phyloP scores from a whole-genome alignment of 2,113 vertebrate species.

The Strigops habroptila region DNA sequence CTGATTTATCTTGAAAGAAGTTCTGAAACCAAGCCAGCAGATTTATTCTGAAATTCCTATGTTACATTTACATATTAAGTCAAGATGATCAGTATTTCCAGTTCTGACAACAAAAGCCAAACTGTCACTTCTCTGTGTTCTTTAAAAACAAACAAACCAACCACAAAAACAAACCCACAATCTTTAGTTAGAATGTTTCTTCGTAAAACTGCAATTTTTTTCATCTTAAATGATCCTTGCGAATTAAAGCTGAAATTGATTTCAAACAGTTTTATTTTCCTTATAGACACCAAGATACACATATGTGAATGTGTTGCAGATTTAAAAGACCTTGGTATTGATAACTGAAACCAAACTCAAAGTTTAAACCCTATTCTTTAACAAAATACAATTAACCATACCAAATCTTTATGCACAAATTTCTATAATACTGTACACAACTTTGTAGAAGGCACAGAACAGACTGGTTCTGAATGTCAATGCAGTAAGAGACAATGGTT shows the following conservation, averaged over 20 bases:
- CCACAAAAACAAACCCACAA: not conserved
- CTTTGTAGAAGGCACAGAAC: not conserved
- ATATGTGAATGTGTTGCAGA: not conserved
- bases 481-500: not conserved
- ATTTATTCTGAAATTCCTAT: not conserved
- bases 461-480: not conserved
- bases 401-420: not conserved
- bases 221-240: not conserved
- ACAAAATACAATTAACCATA: not conserved
- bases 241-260: not conserved
- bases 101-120: not conserved
- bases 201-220: not conserved
- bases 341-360: constrained; percentile 22
- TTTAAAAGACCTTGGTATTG: not conserved
- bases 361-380: constrained; percentile 26
- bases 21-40: not conserved
- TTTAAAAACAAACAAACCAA: not conserved
- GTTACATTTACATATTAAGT: not conserved
- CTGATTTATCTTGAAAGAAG: not conserved
- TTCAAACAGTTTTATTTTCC: constrained; percentile 24
- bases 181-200: not conserved
- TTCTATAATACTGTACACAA: not conserved
- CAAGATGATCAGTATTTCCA: not conserved
- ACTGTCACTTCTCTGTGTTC: not conserved
- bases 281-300: not conserved